Evolutionary conservation across 2,888 invertebrate genomes (phyloP), one percentile per base, ranked within the genome.

Genomic region (Chymomyza amoena): DNA sequence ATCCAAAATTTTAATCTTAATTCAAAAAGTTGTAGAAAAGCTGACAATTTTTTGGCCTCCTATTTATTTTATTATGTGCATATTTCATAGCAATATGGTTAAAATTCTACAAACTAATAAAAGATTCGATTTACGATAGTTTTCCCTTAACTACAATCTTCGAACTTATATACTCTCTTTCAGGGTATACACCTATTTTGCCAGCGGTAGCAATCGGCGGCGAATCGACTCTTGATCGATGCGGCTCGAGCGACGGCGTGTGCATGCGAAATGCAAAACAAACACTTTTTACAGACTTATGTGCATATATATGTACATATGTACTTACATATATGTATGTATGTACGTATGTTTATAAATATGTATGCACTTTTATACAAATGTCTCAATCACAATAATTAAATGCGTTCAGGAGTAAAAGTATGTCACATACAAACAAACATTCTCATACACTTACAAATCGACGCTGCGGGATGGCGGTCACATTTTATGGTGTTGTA

Each of bases 221-320:
- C 39, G 39, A 45, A 15, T 45, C 39, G 39, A 45, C 39, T 4
- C 13, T 45, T 45, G 39, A 45, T 45, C 39, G 39, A 45, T 45
- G 39, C 39, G 54, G 20, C 28, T 57, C 57, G 60, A 54, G 64
- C 57, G 60, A 54, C 67, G 72, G 66, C 73, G 71, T 70, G 73
- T 71, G 84, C 80, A 76, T 68, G 66, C 80, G 79, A 88, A 88
- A 85, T 85, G 85, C 88, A 81, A 88, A 85, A 88, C 84, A 85
- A 88, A 87, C 87, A 83, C 68, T 87, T 81, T 79, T 79, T 76
- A 76, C 70, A 67, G 77, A 83, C 81, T 85, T 73, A 32, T 32
- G 66, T 69, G 76, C 77, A 61, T 68, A 75, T 69, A 75, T 64
- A 39, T 52, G 45, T 72, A 25, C 61, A 32, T 51, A 50, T 65